A percentile compares a stretch with the other conserved stretches of the same genome.
phyloP scores from a whole-genome alignment of 2,113 vertebrate genomes.

The Hippopotamus amphibius region DNA sequence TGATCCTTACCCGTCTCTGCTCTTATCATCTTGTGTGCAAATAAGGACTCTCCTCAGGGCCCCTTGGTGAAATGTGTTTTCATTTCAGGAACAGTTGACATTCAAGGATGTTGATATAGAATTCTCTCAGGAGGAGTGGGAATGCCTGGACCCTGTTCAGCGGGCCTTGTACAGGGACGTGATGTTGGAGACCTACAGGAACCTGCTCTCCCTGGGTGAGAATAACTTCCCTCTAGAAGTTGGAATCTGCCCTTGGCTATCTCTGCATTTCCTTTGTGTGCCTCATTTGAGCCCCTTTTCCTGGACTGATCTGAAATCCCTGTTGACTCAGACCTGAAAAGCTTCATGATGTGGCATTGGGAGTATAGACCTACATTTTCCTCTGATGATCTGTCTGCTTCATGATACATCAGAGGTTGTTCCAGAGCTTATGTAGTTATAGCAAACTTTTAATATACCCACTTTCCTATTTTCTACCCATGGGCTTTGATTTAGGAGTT shows the following conservation, averaged over 20 bases:
- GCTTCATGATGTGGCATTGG: neutral
- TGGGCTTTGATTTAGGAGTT: neutral
- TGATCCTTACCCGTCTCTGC: neutral
- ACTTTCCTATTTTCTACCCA: neutral
- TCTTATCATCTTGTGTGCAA: neutral
- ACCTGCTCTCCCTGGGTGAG: neutral
- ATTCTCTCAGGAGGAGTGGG: neutral
- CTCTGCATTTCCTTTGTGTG: neutral
- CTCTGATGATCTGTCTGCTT: neutral
- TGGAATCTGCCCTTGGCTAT: neutral
- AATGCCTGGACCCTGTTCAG: neutral
- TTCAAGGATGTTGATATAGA: neutral
- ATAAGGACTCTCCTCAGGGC: neutral
- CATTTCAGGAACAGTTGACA: neutral
- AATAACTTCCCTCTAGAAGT: neutral
- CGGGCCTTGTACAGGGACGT: neutral
- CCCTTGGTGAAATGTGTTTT: neutral
- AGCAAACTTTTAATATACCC: neutral
- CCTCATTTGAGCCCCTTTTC: neutral
- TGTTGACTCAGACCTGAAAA: neutral
- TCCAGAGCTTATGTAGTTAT: too few species aligned
- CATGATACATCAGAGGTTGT: neutral
- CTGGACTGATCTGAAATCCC: neutral
- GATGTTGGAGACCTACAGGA: neutral
- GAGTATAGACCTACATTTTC: neutral